Base-by-base conservation (phyloP, 37 sponge, comb jelly and placozoan genomes). In the Spongilla lacustris region DNA sequence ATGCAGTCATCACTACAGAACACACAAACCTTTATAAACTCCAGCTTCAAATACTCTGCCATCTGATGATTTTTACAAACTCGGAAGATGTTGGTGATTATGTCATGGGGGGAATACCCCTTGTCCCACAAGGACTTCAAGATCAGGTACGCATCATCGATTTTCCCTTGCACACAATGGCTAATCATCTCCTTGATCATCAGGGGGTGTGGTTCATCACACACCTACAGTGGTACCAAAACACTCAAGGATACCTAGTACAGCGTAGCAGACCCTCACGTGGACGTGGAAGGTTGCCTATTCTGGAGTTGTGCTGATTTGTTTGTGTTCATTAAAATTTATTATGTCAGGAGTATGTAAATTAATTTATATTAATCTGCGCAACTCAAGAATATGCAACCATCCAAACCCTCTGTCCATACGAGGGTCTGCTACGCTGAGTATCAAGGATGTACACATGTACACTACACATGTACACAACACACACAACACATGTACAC, bases 121-220 rank as follows among this genome's bases (percentile, higher is more conserved):
- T 98, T 90, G 81, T 94, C 94, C 98, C 99, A 99, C 24, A 99
- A 87, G 12, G 92, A 84, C 81, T 88, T 85, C 66, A 99, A 85
- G 17, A 97, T 89, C 73, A 81, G 76, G 82, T 96, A 97, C 4
- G 98, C 99, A 21, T 82, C 86, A 26, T 97, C 95, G 0, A 99
- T 90, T 12, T 90, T 83, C 22, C 82, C 77, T 36, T 90, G 73
- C 13, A 71, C 73, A 89, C 98, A 99, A 73, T 90, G 88, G 2
- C 36, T 66, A 50, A 99, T 67, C 99, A 99, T 99, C 74, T 96
- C 88, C 75, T 94, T 97, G 69, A 99, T 92, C 46, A 99, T 87
- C 38, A 99, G 87, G 34, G 99, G 99, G 80, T 99, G 99, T 5
- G 99, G 99, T 80, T 99, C 99, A 81, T 99, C 99, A 91, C 99